These are phyloP conservation scores for Cephonodes hylas DNA, from an alignment of 2,888 invertebrate species.

Conservation along the genomic window DNA sequence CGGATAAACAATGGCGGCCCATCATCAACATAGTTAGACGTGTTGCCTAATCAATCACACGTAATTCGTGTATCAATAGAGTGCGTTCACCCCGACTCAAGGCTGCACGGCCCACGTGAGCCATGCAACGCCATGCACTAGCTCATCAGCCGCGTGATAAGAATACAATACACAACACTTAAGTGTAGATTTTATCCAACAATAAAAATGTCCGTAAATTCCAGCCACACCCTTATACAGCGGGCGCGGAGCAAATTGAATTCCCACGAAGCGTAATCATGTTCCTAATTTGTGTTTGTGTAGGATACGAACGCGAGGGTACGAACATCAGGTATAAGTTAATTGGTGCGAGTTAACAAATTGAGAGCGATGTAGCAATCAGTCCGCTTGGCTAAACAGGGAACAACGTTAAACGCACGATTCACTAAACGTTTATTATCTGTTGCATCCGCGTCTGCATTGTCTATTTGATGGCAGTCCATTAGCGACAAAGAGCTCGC, in stretches of 20 bases:
- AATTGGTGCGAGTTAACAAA: constrained; percentile 13
- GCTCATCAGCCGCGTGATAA: constrained; percentile 68
- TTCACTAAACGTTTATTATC: constrained; percentile 1
- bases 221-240: constrained; percentile 56
- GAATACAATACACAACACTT: constrained; percentile 62
- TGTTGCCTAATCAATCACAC: constrained; percentile 60
- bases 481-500: constrained; percentile 44
- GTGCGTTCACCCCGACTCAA: constrained; percentile 72
- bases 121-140: constrained; percentile 67
- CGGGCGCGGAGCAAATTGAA: constrained; percentile 61
- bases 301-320: background rate
- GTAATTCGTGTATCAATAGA: constrained; percentile 48
- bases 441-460: constrained; percentile 17
- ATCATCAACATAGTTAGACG: constrained; percentile 42
- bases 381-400: constrained; percentile 22
- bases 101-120: constrained; percentile 39
- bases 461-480: constrained; percentile 34
- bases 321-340: constrained; percentile 14
- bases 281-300: constrained; percentile 13
- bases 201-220: constrained; percentile 52
- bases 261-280: constrained; percentile 37
- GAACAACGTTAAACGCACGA: constrained; percentile 13
- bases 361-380: constrained; percentile 21
- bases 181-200: constrained; percentile 62
- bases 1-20: constrained; percentile 24